Base-by-base conservation (phyloP, 35 echinoderm and acorn worm genomes). In the Apostichopus japonicus region DNA sequence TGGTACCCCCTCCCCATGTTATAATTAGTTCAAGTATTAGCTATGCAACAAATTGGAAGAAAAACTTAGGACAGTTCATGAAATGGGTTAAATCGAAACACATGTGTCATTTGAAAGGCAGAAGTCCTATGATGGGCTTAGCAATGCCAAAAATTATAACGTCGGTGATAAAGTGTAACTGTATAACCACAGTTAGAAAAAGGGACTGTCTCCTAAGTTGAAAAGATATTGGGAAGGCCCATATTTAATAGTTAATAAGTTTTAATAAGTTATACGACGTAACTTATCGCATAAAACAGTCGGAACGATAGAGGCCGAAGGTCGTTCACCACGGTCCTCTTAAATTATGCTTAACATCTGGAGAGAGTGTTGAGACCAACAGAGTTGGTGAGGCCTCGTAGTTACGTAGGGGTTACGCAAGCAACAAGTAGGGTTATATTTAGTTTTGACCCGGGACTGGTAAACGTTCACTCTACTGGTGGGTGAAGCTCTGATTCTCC, bases 1-100 rank as follows among this genome's bases (percentile, higher is more conserved):
- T 25, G 25, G 25, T 25, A 25, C 25, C 25, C 25, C 25, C 25
- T 25, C 25, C 25, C 25, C 25, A 25, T 25, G 25, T 25, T 25
- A 1, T 56, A 92, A 90, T 77, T 54, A 88, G 67, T 83, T 84
- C 0, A 8, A 81, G 56, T 75, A 95, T 65, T 65, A 17, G 7
- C 10, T 10, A 17, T 13, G 10, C 1, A 65, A 65, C 4, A 13
- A 13, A 65, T 10, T 13, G 17, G 10, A 25, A 25, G 25, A 25
- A 25, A 25, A 25, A 25, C 25, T 25, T 25, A 25, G 25, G 25
- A 25, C 25, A 65, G 62, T 65, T 65, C 62, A 65, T 65, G 62
- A 65, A 10, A 65, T 65, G 10, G 62, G 10, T 17, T 0, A 2
- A 17, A 65, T 1, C 10, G 62, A 65, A 17, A 65, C 62, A 17